phyloP scores from a whole-genome alignment of 1,140 invertebrate species.

The Hylaeus volcanicus region DNA sequence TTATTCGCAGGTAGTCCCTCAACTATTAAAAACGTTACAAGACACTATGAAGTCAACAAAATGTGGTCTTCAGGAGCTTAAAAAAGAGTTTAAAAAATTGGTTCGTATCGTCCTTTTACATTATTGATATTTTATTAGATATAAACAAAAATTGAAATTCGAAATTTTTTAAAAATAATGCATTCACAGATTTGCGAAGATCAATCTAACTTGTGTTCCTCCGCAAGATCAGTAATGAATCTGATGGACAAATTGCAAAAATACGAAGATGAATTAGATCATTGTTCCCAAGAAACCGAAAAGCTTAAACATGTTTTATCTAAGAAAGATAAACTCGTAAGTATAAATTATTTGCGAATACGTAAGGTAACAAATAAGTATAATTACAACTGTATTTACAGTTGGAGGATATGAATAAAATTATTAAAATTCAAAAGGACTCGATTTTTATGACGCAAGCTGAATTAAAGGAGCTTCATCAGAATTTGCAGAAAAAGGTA shows the following conservation, averaged over 20 bases:
- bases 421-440: slow-evolving; percentile 76
- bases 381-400: slow-evolving; percentile 53
- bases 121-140: neutral
- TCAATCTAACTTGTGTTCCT: slow-evolving; percentile 48
- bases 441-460: slow-evolving; percentile 73
- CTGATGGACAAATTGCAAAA: slow-evolving; percentile 65
- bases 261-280: slow-evolving; percentile 64
- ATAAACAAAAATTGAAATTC: no score
- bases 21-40: slow-evolving; percentile 67
- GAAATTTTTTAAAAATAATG: slow-evolving; percentile 12
- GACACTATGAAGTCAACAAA: slow-evolving; percentile 65
- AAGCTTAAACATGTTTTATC: slow-evolving; percentile 68
- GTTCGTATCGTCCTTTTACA: slow-evolving; percentile 54
- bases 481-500: slow-evolving; percentile 76
- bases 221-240: slow-evolving; percentile 53
- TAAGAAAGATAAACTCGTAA: slow-evolving; percentile 77
- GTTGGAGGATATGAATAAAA: slow-evolving; percentile 76
- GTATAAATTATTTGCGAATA: slow-evolving; percentile 24
- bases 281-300: slow-evolving; percentile 69
- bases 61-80: slow-evolving; percentile 65
- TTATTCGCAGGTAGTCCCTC: slow-evolving; percentile 58
- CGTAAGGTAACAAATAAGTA: neutral
- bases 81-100: slow-evolving; percentile 66
- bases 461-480: slow-evolving; percentile 73
- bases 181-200: slow-evolving; percentile 64